These are phyloP conservation scores for Danio tinwini DNA, from an alignment of 2,797 vertebrate genomes.

Conservation along the genomic window DNA sequence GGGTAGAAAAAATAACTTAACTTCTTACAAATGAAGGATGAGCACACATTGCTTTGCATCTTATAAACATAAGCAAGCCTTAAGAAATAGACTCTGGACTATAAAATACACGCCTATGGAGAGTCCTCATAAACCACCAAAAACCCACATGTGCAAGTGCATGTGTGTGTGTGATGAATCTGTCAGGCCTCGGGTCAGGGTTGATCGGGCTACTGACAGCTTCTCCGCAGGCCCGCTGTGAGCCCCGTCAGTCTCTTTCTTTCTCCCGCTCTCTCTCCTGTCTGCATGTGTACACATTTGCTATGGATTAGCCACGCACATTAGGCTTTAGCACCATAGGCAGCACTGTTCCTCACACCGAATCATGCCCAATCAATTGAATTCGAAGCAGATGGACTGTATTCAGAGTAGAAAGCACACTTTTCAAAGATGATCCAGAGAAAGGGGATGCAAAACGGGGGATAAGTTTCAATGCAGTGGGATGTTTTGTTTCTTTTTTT, in stretches of 20 bases:
- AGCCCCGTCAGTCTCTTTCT: slow-evolving; percentile 70
- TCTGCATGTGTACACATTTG: slow-evolving; percentile 74
- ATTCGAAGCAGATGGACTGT: slow-evolving; percentile 12
- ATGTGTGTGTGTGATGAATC: slow-evolving; percentile 77
- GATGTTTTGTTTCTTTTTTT: too few relatives aligned
- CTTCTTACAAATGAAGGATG: too few relatives aligned
- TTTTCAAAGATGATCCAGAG: background rate
- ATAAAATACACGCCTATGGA: too few relatives aligned
- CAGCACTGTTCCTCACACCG: slow-evolving; percentile 50
- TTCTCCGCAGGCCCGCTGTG: slow-evolving; percentile 85
- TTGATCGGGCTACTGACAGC: slow-evolving; percentile 82
- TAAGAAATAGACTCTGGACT: too few relatives aligned
- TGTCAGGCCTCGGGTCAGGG: slow-evolving; percentile 79
- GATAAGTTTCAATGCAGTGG: background rate
- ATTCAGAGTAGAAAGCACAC: background rate
- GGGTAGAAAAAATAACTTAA: too few relatives aligned
- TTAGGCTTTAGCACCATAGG: slow-evolving; percentile 79
- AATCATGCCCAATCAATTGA: background rate
- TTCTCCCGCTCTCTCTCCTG: slow-evolving; percentile 22
- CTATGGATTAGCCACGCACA: slow-evolving; percentile 81
- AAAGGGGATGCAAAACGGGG: background rate
- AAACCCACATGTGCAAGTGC: too few relatives aligned
- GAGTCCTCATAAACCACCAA: too few relatives aligned
- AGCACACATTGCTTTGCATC: too few relatives aligned
- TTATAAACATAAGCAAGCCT: too few relatives aligned